phyloP scores from a whole-genome alignment of 2,888 invertebrate species.

The Aphodius granarius region DNA sequence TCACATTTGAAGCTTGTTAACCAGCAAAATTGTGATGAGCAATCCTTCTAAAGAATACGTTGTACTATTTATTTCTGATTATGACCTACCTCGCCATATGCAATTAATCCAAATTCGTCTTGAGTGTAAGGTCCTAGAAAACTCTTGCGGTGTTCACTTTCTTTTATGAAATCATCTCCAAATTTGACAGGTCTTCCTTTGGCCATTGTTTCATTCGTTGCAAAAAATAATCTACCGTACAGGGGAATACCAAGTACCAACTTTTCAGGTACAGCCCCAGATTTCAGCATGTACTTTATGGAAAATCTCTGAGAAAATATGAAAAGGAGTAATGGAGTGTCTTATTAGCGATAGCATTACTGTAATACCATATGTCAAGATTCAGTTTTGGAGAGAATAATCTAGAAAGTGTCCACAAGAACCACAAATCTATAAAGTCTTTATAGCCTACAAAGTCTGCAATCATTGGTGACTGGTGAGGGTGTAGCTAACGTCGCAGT shows the following conservation, averaged over 20 bases:
- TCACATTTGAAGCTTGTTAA: not conserved
- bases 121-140: slow-evolving; percentile 78
- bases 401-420: too few relatives aligned
- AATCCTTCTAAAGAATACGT: not conserved
- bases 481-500: too few relatives aligned
- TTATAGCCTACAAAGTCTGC: not conserved
- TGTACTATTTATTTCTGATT: slow-evolving; percentile 9
- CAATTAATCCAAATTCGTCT: slow-evolving; percentile 77
- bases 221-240: slow-evolving; percentile 79
- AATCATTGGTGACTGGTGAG: not conserved
- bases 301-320: slow-evolving; percentile 65
- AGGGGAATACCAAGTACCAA: slow-evolving; percentile 82
- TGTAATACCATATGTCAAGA: too few relatives aligned
- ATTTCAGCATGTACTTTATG: slow-evolving; percentile 72
- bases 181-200: slow-evolving; percentile 52
- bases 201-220: slow-evolving; percentile 50
- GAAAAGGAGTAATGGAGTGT: too few relatives aligned
- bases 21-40: not conserved
- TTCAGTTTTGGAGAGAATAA: too few relatives aligned
- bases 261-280: slow-evolving; percentile 76
- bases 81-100: slow-evolving; percentile 76
- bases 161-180: slow-evolving; percentile 58
- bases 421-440: too few relatives aligned
- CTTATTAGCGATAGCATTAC: too few relatives aligned
- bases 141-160: slow-evolving; percentile 50